Evolutionary conservation across 2,888 invertebrate species (phyloP).

Genomic region (Agrochola lychnidis): DNA sequence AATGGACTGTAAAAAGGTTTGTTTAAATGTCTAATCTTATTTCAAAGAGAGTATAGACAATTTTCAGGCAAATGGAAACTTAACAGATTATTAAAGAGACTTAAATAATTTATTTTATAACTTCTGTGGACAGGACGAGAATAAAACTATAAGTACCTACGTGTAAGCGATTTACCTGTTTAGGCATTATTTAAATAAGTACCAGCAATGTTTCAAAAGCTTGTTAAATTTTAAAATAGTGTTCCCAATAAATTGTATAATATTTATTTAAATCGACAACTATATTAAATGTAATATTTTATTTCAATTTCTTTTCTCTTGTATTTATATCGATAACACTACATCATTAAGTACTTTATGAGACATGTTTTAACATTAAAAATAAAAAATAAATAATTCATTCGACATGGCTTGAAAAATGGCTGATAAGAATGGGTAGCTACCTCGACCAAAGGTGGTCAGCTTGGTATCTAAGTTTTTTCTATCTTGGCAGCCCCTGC

Average conservation of each 20-base stretch:
- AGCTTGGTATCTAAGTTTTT: not conserved
- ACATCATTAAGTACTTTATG: conserved; percentile 34
- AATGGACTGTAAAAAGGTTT: too few species aligned
- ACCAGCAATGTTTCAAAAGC: conserved; percentile 4
- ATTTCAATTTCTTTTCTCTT: conserved; percentile 61
- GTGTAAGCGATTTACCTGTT: not conserved
- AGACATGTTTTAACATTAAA: conserved; percentile 28
- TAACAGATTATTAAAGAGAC: too few species aligned
- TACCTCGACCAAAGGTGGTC: not conserved
- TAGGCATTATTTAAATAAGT: not conserved
- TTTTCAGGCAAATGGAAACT: too few species aligned
- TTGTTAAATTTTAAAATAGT: conserved; percentile 43
- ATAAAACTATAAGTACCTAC: not conserved
- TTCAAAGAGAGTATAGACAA: too few species aligned
- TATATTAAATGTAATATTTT: conserved; percentile 42
- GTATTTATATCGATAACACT: conserved; percentile 46
- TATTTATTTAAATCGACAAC: conserved; percentile 57
- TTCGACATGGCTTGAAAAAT: conserved; percentile 20
- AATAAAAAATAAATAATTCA: conserved; percentile 39
- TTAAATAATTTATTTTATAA: not conserved
- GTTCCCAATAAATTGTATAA: conserved; percentile 40
- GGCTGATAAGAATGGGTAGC: conserved; percentile 26
- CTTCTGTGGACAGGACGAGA: not conserved
- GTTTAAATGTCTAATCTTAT: too few species aligned
- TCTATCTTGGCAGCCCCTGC: not conserved